These are phyloP conservation scores for Euplexia lucipara DNA, from an alignment of 2,888 invertebrate genomes.

Conservation along the genomic window DNA sequence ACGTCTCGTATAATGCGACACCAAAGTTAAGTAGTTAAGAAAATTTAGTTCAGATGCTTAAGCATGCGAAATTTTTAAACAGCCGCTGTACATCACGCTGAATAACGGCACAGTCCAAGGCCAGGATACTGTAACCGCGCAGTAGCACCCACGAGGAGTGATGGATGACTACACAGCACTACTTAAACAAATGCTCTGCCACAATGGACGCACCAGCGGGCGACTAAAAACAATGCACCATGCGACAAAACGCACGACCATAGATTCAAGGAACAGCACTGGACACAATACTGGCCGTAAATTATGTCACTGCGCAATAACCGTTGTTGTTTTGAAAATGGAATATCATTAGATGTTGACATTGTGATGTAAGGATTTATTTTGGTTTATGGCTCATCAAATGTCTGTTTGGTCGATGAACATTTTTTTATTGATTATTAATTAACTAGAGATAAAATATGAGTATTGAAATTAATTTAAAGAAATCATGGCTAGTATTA, in stretches of 20 bases:
- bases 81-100: conserved; percentile 31
- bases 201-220: conserved; percentile 73
- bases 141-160: conserved; percentile 82
- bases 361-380: conserved; percentile 36
- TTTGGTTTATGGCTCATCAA: conserved; percentile 39
- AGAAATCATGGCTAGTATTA: not conserved
- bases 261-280: conserved; percentile 75
- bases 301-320: conserved; percentile 73
- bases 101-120: conserved; percentile 56
- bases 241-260: conserved; percentile 70
- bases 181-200: conserved; percentile 72
- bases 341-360: conserved; percentile 58
- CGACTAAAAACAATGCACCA: conserved; percentile 76
- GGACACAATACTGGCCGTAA: conserved; percentile 71
- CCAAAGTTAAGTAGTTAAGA: no score
- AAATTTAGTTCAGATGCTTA: no score
- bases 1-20: no score
- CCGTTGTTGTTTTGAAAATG: conserved; percentile 60
- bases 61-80: conserved; percentile 25
- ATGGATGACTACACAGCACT: conserved; percentile 75
- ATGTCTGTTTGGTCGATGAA: conserved; percentile 15
- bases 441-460: not conserved
- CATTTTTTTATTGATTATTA: no score
- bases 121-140: conserved; percentile 76
- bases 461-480: not conserved